Evolutionary conservation across 2,797 vertebrate genomes (phyloP).

Genomic region (Hippocampus kuda): DNA sequence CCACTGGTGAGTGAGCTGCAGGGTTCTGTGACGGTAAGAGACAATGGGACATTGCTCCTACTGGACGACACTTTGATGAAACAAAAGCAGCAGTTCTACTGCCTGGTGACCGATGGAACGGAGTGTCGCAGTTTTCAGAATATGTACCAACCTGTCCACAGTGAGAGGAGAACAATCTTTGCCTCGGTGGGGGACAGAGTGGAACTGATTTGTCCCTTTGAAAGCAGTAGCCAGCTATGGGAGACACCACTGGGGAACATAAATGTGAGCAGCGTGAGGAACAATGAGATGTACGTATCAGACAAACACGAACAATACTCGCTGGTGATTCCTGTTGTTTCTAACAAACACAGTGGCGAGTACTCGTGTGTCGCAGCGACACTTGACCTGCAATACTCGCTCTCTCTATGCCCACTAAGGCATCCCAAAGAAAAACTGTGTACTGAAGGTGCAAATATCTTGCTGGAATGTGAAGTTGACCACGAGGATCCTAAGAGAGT

Average conservation of each 20-base stretch:
- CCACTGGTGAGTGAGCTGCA: conserved; percentile 39
- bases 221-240: conserved; percentile 47
- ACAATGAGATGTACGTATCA: conserved; percentile 32
- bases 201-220: conserved; percentile 43
- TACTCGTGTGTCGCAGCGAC: conserved; percentile 51
- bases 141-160: conserved; percentile 25
- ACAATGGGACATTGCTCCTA: conserved; percentile 39
- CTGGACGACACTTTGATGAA: conserved; percentile 29
- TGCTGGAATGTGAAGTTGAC: conserved; percentile 33
- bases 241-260: conserved; percentile 55
- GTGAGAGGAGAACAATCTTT: conserved; percentile 33
- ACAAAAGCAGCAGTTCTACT: conserved; percentile 40
- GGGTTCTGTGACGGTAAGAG: conserved; percentile 26
- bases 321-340: conserved; percentile 46
- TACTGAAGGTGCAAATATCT: conserved; percentile 2
- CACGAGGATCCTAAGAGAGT: conserved; percentile 20
- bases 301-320: conserved; percentile 31
- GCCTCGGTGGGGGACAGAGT: conserved; percentile 49
- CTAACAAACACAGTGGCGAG: conserved; percentile 35
- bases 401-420: conserved; percentile 48
- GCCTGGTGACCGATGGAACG: conserved; percentile 44
- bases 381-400: conserved; percentile 30
- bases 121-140: conserved; percentile 54
- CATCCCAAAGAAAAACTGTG: not conserved
- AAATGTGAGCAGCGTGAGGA: not conserved